phyloP scores from a whole-genome alignment of 2,797 vertebrate species.

The Sorex maritimensis region DNA sequence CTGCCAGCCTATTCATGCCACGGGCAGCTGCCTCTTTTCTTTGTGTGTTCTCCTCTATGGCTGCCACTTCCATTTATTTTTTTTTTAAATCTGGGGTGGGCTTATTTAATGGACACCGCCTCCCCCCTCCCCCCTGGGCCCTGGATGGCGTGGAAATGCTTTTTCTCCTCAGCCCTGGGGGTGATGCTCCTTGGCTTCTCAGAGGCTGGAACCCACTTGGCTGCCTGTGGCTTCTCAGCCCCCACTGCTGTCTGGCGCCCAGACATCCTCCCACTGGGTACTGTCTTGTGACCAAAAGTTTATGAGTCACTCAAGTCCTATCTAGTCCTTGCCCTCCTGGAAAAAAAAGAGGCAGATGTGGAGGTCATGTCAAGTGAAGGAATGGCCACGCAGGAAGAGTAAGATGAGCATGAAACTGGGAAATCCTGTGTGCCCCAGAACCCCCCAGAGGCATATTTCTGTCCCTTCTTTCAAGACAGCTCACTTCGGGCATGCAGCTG shows the following conservation, averaged over 20 bases:
- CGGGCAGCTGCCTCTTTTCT: constrained; percentile 79
- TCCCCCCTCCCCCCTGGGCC: not conserved
- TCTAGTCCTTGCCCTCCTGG: not conserved
- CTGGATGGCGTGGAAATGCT: not conserved
- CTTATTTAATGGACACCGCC: constrained; percentile 20
- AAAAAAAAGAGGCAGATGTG: not conserved
- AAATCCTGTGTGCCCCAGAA: not conserved
- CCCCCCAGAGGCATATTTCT: not conserved
- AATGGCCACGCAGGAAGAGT: no score
- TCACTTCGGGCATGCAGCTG: no score
- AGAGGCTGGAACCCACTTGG: not conserved
- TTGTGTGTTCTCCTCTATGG: constrained; percentile 76
- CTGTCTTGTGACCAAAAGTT: not conserved
- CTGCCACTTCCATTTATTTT: constrained; percentile 38
- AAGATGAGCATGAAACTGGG: not conserved
- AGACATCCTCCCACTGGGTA: not conserved
- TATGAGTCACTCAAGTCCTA: not conserved
- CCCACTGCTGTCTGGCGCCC: not conserved
- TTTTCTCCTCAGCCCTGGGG: no score
- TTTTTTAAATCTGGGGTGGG: not conserved
- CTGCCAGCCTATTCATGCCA: constrained; percentile 81
- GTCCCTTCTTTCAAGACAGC: not conserved
- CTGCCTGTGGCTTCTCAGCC: not conserved
- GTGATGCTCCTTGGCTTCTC: not conserved
- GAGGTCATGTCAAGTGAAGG: not conserved